Conservation (phyloP, 2,797 vertebrate species). For the Pogoniulus pusillus region DNA sequence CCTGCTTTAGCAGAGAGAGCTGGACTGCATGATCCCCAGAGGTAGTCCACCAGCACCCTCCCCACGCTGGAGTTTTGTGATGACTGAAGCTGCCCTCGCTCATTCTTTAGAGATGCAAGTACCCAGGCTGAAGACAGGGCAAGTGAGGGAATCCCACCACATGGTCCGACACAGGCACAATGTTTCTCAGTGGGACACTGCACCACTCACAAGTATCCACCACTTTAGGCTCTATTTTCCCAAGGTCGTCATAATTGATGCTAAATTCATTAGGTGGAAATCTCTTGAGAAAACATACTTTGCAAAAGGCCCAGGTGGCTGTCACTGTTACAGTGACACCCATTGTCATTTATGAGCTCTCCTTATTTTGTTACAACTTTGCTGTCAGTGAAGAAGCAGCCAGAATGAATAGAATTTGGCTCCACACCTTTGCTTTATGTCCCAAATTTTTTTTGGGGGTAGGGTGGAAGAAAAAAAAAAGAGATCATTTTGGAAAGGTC, state of each 20-base stretch:
- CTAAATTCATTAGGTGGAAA: not conserved
- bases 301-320: not conserved
- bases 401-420: slow-evolving; percentile 2
- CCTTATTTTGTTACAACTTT: not conserved
- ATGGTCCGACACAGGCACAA: not conserved
- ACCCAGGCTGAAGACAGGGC: not conserved
- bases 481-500: not conserved
- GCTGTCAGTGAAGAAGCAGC: not conserved
- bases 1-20: too few species aligned
- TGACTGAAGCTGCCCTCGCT: not conserved
- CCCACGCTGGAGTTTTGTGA: too few species aligned
- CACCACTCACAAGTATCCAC: not conserved
- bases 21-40: too few species aligned
- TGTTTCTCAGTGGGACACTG: not conserved
- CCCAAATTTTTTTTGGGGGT: not conserved
- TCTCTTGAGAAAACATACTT: not conserved
- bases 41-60: too few species aligned
- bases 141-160: not conserved
- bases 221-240: not conserved
- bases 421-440: not conserved
- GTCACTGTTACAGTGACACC: not conserved
- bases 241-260: not conserved
- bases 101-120: not conserved
- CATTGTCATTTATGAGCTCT: not conserved
- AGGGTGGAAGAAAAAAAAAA: not conserved